Conservation (phyloP, 2,113 vertebrate species). For the Emydura subglobosa region DNA sequence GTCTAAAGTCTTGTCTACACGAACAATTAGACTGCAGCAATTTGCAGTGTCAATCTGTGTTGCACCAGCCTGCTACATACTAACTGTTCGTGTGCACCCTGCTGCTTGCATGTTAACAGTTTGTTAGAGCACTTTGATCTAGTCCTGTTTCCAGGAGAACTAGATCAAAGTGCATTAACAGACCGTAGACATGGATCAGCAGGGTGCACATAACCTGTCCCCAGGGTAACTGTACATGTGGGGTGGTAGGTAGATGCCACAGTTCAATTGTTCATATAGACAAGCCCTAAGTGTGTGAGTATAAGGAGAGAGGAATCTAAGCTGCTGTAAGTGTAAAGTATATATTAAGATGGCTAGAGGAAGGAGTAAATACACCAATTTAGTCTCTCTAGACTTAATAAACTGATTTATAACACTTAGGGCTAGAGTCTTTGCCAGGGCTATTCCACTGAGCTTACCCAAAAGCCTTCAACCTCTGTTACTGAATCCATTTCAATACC, state of each 20-base stretch:
- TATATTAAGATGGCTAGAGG: background rate
- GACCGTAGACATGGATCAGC: background rate
- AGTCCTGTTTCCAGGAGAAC: background rate
- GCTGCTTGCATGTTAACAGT: background rate
- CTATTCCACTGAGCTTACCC: background rate
- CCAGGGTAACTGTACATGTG: no score
- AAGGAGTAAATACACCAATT: background rate
- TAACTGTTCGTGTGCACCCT: background rate
- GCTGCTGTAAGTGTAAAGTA: background rate
- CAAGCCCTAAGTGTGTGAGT: background rate
- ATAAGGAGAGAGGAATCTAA: background rate
- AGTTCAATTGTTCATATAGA: background rate
- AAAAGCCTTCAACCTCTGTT: slow-evolving; percentile 36
- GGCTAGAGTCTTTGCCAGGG: background rate
- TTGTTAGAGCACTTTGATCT: background rate
- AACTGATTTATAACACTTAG: background rate
- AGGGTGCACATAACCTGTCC: background rate
- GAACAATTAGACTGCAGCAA: background rate
- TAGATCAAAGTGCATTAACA: background rate
- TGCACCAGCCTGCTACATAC: background rate
- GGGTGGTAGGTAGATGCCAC: background rate
- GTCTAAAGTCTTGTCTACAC: background rate
- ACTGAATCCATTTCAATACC: background rate
- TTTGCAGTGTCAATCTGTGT: background rate
- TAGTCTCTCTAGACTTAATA: slow-evolving; percentile 12